Conservation (phyloP, 2,888 invertebrate species). For the Ischnura elegans region DNA sequence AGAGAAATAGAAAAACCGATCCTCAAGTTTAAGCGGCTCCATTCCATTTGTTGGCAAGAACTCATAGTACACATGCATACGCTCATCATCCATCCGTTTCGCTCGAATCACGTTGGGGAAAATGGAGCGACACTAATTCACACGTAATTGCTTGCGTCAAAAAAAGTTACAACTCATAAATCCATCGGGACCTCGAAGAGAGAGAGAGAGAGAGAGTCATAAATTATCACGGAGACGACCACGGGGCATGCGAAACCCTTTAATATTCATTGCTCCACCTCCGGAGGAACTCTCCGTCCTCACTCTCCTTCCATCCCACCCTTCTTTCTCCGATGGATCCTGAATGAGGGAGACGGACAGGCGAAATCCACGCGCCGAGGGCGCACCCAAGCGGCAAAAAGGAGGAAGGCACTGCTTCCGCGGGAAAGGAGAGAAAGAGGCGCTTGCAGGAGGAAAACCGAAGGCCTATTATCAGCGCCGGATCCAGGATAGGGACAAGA, state of each 20-base stretch:
- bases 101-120: background rate
- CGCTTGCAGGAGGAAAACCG: background rate
- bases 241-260: slow-evolving; percentile 36
- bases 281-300: background rate
- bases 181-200: slow-evolving; percentile 24
- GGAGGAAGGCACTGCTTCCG: background rate
- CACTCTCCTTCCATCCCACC: background rate
- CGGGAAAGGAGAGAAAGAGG: slow-evolving; percentile 33
- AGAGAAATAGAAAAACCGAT: too few relatives aligned
- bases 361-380: slow-evolving; percentile 14
- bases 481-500: background rate
- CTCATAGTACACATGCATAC: too few relatives aligned
- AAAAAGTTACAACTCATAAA: slow-evolving; percentile 53
- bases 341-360: background rate
- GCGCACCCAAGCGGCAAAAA: background rate
- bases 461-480: too few relatives aligned
- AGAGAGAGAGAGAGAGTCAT: background rate
- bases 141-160: slow-evolving; percentile 45
- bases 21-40: too few relatives aligned
- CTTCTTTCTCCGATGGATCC: background rate
- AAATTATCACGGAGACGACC: slow-evolving; percentile 14
- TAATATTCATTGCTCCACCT: slow-evolving; percentile 50
- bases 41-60: too few relatives aligned
- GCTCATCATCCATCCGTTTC: background rate
- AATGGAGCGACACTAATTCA: slow-evolving; percentile 39